Evolutionary conservation across 2,797 vertebrate genomes (phyloP), one percentile per base, ranked within the genome.

Genomic region (Phoeniculus purpureus): DNA sequence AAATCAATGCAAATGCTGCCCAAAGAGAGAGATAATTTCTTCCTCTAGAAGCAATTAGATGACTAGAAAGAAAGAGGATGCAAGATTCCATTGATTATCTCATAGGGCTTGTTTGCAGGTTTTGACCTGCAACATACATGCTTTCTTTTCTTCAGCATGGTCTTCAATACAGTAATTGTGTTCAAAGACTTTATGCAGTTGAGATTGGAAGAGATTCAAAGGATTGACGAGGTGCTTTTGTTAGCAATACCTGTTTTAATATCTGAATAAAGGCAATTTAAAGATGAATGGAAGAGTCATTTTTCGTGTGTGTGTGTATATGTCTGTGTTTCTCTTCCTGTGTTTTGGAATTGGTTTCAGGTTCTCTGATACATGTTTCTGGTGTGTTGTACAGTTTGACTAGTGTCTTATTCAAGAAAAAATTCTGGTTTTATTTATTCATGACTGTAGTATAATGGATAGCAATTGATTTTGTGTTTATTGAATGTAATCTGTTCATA

Each of bases 401-500:
- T 45, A 54, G 7, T 90, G 15, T 29, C 12, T 45, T 83, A 37
- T 75, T 91, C 23, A 31, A 72, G 45, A 91, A 71, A 64, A 51
- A 60, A 37, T 12, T 88, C 21, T 68, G 6, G 29, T 88, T 77
- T 77, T 6, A 71, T 64, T 32, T 43, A 22, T 60, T 72, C 50
- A 11, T 51, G 20, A 54, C 8, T 3, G 2, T 26, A 32, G 5
- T 80, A 14, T 64, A 79, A 81, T 23, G 73, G 16, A 4, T 71
- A 81, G 45, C 43, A 74, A 45, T 86, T 94, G 14, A 27, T 25
- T 92, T 87, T 81, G 6, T 15, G 18, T 62, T 87, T 78, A 55
- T 40, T 86, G 85, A 45, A 56, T 62, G 48, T 48, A 34, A 82
- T 91, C 58, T 91, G 12, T 96, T 92, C 83, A 56, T 87, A 99